A percentile compares a stretch with the other conserved stretches of the same genome.
Conservation (phyloP, 2,888 invertebrate species). For the Limnephilus auricula region DNA sequence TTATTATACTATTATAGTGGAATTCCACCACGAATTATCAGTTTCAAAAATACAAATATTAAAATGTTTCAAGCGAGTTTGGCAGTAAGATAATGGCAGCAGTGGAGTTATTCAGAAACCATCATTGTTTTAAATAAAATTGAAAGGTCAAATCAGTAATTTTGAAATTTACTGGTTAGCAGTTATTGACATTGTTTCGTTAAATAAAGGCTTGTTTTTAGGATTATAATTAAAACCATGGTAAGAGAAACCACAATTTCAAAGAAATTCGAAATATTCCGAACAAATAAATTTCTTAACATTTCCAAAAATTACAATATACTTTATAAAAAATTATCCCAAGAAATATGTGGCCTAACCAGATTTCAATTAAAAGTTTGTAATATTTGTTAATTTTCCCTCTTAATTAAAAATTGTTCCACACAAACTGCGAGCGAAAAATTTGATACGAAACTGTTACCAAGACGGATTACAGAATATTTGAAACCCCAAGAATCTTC, state of each 20-base stretch:
- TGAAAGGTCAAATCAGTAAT: not conserved
- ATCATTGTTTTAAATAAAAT: not conserved
- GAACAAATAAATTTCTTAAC: slow-evolving; percentile 15
- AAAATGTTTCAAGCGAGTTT: not conserved
- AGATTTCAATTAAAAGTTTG: slow-evolving; percentile 57
- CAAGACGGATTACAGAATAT: slow-evolving; percentile 56
- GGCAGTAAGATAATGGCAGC: not conserved
- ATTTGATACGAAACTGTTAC: slow-evolving; percentile 50
- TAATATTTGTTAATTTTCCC: slow-evolving; percentile 57
- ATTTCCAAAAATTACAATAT: slow-evolving; percentile 48
- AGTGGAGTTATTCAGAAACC: not conserved
- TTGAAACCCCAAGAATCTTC: slow-evolving; percentile 55
- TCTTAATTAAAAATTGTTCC: slow-evolving; percentile 57
- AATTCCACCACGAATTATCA: too few relatives aligned
- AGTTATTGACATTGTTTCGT: not conserved
- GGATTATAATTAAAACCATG: not conserved
- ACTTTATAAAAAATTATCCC: slow-evolving; percentile 52
- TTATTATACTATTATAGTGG: too few relatives aligned
- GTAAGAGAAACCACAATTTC: not conserved
- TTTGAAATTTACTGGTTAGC: not conserved
- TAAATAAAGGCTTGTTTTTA: not conserved
- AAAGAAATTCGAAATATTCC: slow-evolving; percentile 3
- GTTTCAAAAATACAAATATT: too few relatives aligned
- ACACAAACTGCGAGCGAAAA: slow-evolving; percentile 49
- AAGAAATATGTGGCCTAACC: slow-evolving; percentile 55